Base-by-base conservation (phyloP, 2,888 invertebrate genomes). In the Mayetiola destructor region DNA sequence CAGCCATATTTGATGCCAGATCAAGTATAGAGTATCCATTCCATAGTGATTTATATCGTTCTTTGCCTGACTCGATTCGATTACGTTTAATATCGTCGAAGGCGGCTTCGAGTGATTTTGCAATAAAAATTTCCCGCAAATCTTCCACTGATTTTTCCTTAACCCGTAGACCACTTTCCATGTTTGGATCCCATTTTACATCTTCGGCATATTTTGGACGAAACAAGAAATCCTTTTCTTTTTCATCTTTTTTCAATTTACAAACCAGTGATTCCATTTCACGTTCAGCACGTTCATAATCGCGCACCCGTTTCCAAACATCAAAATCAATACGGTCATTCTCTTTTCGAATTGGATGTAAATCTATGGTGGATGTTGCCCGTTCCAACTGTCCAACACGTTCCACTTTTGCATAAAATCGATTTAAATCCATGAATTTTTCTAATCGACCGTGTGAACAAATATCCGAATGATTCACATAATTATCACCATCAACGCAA, bases 101-200 rank as follows among this genome's bases (percentile, higher is more conserved):
- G 62, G 78, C 72, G 35, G 68, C 72, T 73, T 68, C 62, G 16
- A 29, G 3, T 1, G 78, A 74, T 58, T 82, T 72, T 65, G 79
- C 81, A 65, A 81, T 80, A 64, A 88, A 88, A 64, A 83, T 81
- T 60, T 84, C 83, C 64, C 84, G 81, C 10, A 93, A 77, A 70
- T 93, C 87, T 69, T 88, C 88, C 0, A 93, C 88, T 0, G 92
- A 91, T 66, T 87, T 85, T 68, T 91, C 88, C 68, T 88, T 89
- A 37, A 82, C 80, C 64, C 85, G 77, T 36, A 94, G 72, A 0
- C 89, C 87, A 61, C 83, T 76, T 66, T 91, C 91, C 27, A 75
- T 75, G 57, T 84, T 81, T 32, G 80, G 80, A 60, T 78, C 81
- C 93, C 93, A 93, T 60, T 82, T 80, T 52, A 81, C 77, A 54